Evolutionary conservation across 2,888 invertebrate species (phyloP), one percentile per base, ranked within the genome.

Genomic region (Isotomurus palustris): DNA sequence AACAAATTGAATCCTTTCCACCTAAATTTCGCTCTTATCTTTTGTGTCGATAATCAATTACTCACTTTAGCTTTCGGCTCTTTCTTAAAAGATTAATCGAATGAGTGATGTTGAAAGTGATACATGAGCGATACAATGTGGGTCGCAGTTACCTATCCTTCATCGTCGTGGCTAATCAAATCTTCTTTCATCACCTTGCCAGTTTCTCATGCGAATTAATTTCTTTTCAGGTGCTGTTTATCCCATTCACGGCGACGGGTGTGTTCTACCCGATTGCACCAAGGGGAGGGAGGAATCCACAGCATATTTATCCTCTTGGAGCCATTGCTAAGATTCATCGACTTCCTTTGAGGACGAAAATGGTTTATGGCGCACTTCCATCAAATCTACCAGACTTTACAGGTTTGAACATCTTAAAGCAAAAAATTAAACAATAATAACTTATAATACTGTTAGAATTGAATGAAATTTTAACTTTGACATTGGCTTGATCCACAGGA

Each of bases 211-310:
- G n/a, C n/a, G n/a, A n/a, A n/a, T n/a, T n/a, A 38, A 8, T 43
- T 21, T 58, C 38, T 57, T 78, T 79, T 67, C 81, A 81, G 82
- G 82, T 84, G 74, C 78, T 86, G 68, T 87, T 85, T 76, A 84
- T 86, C 68, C 85, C 87, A 25, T 80, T 87, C 72, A 82, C 84
- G 71, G 84, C 85, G 52, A 84, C 86, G 74, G 87, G 87, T 41
- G 85, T 86, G 75, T 83, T 87, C 75, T 87, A 85, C 75, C 82
- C 82, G 67, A 82, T 82, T 57, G 77, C 78, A 58, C 67, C 69
- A 14, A 59, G 69, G 24, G 77, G 77, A 17, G 77, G 84, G 77
- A 66, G 72, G 35, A 69, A 69, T 52, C 67, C 69, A 17, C 69
- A 67, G 35, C 67, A 69, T 27, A 75, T 82, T 28, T 80, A 79